Percentiles rank a stretch among this genome's conserved stretches.
These are phyloP conservation scores for Sylvia borin DNA, from an alignment of 2,797 vertebrate species.

Conservation along the genomic window DNA sequence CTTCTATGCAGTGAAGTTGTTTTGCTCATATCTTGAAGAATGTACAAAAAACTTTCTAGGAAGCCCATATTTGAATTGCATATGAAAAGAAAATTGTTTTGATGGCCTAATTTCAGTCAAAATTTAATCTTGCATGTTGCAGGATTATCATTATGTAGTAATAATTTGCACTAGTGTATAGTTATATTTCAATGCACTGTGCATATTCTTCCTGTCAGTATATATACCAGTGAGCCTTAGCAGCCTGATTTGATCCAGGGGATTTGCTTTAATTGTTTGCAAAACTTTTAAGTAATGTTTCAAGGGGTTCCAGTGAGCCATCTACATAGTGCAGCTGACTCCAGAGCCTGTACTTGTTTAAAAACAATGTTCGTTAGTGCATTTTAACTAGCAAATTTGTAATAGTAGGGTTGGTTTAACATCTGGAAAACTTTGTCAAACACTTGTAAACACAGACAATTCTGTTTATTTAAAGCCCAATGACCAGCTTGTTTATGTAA, in stretches of 20 bases:
- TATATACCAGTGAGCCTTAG: background rate
- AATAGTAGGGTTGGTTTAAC: background rate
- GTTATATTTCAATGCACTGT: background rate
- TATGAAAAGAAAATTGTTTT: background rate
- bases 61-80: background rate
- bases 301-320: background rate
- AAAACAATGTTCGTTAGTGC: background rate
- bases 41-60: background rate
- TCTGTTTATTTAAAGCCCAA: conserved; percentile 22
- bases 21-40: background rate
- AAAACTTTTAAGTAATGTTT: background rate
- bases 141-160: background rate
- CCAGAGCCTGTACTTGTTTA: background rate
- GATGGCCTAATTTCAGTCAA: background rate
- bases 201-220: rapidly evolving
- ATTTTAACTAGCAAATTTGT: background rate
- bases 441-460: conserved; percentile 18
- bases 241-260: background rate
- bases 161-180: background rate
- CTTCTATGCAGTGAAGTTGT: background rate
- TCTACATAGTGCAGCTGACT: background rate
- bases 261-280: background rate
- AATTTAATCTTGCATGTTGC: background rate
- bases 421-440: conserved; percentile 30
- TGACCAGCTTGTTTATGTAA: background rate